phyloP scores from a whole-genome alignment of 1,140 invertebrate species.

The Dreissena polymorpha region DNA sequence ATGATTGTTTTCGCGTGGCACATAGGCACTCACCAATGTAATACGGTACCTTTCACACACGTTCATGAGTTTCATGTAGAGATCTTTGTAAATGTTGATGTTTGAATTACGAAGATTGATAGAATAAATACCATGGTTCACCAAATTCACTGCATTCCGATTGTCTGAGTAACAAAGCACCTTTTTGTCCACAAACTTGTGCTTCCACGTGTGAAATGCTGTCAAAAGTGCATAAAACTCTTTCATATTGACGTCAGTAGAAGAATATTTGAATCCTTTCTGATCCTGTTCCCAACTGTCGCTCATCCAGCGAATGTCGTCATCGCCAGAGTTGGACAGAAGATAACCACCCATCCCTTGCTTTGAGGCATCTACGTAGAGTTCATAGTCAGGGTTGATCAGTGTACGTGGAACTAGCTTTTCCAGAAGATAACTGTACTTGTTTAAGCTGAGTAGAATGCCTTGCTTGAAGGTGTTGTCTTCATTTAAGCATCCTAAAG shows the following conservation, averaged over 20 bases:
- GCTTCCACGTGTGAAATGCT: conserved; percentile 67
- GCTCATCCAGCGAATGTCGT: conserved; percentile 55
- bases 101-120: neutral
- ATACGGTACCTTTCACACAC: conserved; percentile 58
- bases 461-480: conserved; percentile 27
- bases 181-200: conserved; percentile 63
- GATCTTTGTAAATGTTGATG: conserved; percentile 17
- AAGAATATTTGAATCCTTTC: neutral
- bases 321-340: conserved; percentile 36
- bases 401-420: conserved; percentile 4
- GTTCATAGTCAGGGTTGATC: conserved; percentile 53
- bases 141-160: conserved; percentile 35
- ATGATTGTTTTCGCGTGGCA: conserved; percentile 59
- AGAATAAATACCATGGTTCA: conserved; percentile 54
- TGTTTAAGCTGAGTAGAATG: neutral
- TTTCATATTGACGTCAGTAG: conserved; percentile 33
- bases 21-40: conserved; percentile 53
- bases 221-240: conserved; percentile 64
- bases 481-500: conserved; percentile 42
- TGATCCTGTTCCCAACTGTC: conserved; percentile 50
- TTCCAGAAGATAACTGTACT: neutral
- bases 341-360: conserved; percentile 67
- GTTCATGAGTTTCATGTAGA: conserved; percentile 51
- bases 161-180: conserved; percentile 65
- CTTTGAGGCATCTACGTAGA: conserved; percentile 65